Base-by-base conservation (phyloP, 2,888 invertebrate genomes). In the Merodon equestris region DNA sequence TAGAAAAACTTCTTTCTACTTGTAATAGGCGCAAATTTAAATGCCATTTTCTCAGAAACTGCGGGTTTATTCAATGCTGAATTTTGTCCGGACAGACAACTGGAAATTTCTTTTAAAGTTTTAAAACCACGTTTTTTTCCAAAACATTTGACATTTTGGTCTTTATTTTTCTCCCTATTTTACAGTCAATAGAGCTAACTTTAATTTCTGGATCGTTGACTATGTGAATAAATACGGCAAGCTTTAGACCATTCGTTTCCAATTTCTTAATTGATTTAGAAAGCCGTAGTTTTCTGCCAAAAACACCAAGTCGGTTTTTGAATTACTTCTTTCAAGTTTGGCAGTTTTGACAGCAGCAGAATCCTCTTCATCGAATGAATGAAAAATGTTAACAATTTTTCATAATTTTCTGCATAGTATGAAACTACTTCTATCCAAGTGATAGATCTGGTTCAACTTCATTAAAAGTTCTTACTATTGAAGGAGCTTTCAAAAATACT, bases 401-500 rank as follows among this genome's bases (percentile, higher is more conserved):
- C 36, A 10, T 9, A 36, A 36, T 36, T 5, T 36, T 36, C 10
- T 36, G 5, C 36, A 36, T 36, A 36, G 10, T 10, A 36, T 5
- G 5, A 9, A 7, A 36, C 36, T 10, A 10, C 36, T 36, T 36
- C 36, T 9, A 36, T 9, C 36, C 36, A 36, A 44, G 13, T 13
- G 10, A 5, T 13, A 44, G 13, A 13, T n/a, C 44, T 7, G 44
- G 44, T n/a, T 44, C 44, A 13, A n/a, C 13, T 7, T 44, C 44
- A 12, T 44, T 3, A 44, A 44, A 36, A 9, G 7, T n/a, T 44
- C 1, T n/a, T 13, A 44, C 13, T n/a, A 12, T 7, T 9, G 45
- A 47, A 17, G 17, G 47, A 9, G 1, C 17, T 14, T 27, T 50
- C 34, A 50, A 50, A 50, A 27, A 47, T n/a, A 50, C 13, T 27